A percentile compares a stretch with the other conserved stretches of the same genome.
These are phyloP conservation scores for Pachypanchax playfairii DNA, from an alignment of 2,113 vertebrate species.

Conservation along the genomic window DNA sequence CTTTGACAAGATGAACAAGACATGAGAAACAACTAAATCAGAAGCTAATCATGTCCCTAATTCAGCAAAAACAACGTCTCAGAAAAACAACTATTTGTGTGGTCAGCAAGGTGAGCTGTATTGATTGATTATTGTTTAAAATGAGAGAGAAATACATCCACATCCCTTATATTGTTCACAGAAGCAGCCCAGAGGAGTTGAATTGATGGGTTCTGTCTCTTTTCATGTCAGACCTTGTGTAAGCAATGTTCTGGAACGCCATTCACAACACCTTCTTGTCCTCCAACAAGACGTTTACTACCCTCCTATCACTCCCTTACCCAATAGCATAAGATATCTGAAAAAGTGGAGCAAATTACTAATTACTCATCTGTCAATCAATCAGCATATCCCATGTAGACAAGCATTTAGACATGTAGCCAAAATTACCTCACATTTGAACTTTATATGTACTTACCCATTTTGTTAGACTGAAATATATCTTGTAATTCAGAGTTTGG, in stretches of 20 bases:
- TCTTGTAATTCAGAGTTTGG: no score
- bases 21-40: not conserved
- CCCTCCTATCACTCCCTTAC: not conserved
- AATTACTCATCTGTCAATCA: conserved; percentile 30
- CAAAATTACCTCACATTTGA: no score
- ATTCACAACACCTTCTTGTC: conserved; percentile 8
- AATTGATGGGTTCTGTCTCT: conserved; percentile 27
- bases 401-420: no score
- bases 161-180: not conserved
- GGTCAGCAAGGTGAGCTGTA: not conserved
- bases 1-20: not conserved
- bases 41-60: not conserved
- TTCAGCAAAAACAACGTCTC: not conserved
- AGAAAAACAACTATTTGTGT: not conserved
- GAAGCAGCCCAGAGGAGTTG: conserved; percentile 23
- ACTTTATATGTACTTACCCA: no score
- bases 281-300: conserved; percentile 17
- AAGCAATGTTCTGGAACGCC: conserved; percentile 37
- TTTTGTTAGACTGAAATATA: no score
- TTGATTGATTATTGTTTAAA: not conserved
- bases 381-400: conserved; percentile 8
- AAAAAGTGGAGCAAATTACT: conserved; percentile 29
- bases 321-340: not conserved
- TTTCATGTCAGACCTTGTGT: conserved; percentile 29
- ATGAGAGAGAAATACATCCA: not conserved